Conservation (phyloP, 2,797 vertebrate species). For the Pogoniulus pusillus region DNA sequence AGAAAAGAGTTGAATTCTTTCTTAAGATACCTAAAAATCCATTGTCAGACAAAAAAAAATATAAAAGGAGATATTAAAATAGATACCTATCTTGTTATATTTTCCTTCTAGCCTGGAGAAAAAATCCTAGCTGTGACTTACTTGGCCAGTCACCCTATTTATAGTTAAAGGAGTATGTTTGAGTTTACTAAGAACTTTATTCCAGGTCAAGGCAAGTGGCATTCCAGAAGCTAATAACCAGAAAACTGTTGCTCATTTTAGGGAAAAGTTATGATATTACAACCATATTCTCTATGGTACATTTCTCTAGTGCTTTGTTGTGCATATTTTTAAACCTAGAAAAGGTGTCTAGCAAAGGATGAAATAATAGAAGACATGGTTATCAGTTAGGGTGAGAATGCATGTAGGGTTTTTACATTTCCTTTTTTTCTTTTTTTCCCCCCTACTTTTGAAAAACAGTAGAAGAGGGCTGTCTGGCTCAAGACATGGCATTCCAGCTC, state of each 20-base stretch:
- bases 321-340: not conserved
- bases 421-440: not conserved
- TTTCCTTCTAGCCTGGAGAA: not conserved
- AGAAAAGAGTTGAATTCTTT: not conserved
- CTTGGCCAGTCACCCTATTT: not conserved
- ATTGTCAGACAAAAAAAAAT: not conserved
- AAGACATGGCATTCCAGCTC: slow-evolving; percentile 28
- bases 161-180: not conserved
- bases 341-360: not conserved
- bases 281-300: not conserved
- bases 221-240: not conserved
- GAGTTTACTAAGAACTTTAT: not conserved
- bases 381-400: not conserved
- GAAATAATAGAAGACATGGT: not conserved
- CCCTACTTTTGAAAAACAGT: not conserved
- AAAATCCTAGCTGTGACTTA: not conserved
- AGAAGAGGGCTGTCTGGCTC: slow-evolving; percentile 4
- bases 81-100: not conserved
- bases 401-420: not conserved
- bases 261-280: not conserved
- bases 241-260: not conserved
- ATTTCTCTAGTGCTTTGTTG: not conserved
- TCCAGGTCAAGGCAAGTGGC: not conserved
- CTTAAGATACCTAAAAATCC: not conserved
- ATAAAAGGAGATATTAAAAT: not conserved